phyloP scores from a whole-genome alignment of 2,888 invertebrate genomes.

The Noctua janthina region DNA sequence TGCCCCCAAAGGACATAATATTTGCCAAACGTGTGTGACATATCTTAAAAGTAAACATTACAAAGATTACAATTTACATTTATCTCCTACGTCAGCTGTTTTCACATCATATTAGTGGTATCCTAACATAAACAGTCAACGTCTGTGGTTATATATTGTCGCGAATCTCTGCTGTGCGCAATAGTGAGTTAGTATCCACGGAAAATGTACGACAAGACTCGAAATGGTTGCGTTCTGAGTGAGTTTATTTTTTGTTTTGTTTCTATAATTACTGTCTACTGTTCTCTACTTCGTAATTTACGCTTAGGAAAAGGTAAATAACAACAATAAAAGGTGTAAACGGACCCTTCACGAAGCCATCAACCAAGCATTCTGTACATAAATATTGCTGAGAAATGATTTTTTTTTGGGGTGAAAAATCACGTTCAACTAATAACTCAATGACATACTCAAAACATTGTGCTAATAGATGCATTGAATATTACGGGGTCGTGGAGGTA shows the following conservation, averaged over 20 bases:
- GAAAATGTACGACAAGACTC: conserved; percentile 65
- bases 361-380: no score
- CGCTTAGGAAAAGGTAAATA: background rate
- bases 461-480: no score
- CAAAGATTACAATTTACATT: conserved; percentile 44
- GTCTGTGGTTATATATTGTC: conserved; percentile 53
- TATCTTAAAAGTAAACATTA: conserved; percentile 46
- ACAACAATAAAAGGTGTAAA: no score
- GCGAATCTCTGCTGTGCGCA: conserved; percentile 27
- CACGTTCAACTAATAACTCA: no score
- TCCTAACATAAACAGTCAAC: conserved; percentile 31
- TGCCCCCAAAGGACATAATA: conserved; percentile 60
- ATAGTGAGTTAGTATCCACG: conserved; percentile 41
- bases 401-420: no score
- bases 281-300: background rate
- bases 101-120: conserved; percentile 54
- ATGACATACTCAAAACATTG: no score
- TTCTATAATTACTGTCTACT: background rate
- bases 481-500: no score
- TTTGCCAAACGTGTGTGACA: conserved; percentile 58
- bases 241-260: conserved; percentile 57
- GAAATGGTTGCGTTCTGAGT: conserved; percentile 55
- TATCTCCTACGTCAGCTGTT: conserved; percentile 61
- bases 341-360: no score
- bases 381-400: no score